Evolutionary conservation across 2,888 invertebrate species (phyloP), one percentile per base, ranked within the genome.

Genomic region (Habroteleia sp.): DNA sequence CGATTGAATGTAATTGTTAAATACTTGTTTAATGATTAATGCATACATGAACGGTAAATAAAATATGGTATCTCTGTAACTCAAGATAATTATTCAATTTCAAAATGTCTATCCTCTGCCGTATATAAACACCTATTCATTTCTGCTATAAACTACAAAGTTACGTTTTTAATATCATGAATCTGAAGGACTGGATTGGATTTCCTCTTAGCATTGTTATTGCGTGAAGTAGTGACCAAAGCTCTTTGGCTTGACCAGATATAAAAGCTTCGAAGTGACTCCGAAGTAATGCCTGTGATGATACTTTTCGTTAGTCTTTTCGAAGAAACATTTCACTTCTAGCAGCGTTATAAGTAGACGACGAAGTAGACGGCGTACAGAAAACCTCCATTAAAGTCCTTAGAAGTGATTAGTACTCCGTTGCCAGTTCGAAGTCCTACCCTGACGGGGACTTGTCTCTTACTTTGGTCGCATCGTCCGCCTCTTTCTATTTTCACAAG

Each of bases 321-420:
- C 83, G 82, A 80, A 81, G 80, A 82, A 82, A 83, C 81, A 82
- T 83, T 83, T 81, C 79, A 81, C 82, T 83, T 79, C 79, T 81
- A 81, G 79, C 71, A 71, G 62, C 68, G 77, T 86, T 86, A 85
- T 86, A 86, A 87, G 87, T 86, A 84, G 83, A 86, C 87, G 87
- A 87, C 87, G 85, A 87, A 87, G 86, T 86, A 86, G 88, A 87
- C 87, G 85, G 84, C 81, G 85, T 86, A 88, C 88, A 88, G 88
- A 88, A 88, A 88, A 88, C 85, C 87, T 88, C 88, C 88, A 88
- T 88, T 88, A 88, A 87, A 88, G 85, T 88, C 88, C 84, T 85
- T 83, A 85, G 85, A 88, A 88, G 88, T 87, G 88, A 88, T 88
- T 88, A 88, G 88, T 87, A 85, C 85, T 82, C 78, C 77, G 71